phyloP scores from a whole-genome alignment of 1,140 invertebrate species.

The Aphis gossypii region DNA sequence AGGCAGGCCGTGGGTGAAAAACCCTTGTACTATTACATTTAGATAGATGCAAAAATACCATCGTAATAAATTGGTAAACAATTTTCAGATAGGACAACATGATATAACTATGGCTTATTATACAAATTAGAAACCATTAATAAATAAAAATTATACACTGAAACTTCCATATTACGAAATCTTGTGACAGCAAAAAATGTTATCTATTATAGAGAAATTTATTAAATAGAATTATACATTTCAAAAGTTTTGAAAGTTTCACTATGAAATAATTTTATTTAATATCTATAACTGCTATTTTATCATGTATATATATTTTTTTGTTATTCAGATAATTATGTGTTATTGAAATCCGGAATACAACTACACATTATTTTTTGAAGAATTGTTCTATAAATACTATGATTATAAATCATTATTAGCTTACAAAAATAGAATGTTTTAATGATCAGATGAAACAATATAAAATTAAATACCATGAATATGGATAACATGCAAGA shows the following conservation, averaged over 20 bases:
- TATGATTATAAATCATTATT: not conserved
- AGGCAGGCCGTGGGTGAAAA: too few relatives aligned
- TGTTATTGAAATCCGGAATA: not conserved
- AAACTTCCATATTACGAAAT: not conserved
- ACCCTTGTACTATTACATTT: not conserved
- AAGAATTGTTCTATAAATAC: not conserved
- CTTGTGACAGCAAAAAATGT: not conserved
- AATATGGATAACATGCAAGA: constrained; percentile 37
- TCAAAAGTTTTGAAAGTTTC: not conserved
- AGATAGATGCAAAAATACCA: not conserved
- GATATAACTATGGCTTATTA: not conserved
- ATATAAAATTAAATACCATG: constrained; percentile 23
- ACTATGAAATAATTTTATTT: not conserved
- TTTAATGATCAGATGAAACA: constrained; percentile 40
- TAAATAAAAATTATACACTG: not conserved
- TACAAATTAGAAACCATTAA: not conserved
- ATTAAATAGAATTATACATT: too few relatives aligned
- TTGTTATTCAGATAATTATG: not conserved
- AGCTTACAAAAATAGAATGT: not conserved
- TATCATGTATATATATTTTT: not conserved
- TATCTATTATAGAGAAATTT: too few relatives aligned
- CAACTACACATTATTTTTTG: not conserved
- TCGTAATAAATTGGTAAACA: not conserved
- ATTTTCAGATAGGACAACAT: not conserved
- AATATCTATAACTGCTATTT: not conserved